These are phyloP conservation scores for Pseudoatta argentina DNA, from an alignment of 1,140 invertebrate genomes.

Conservation along the genomic window DNA sequence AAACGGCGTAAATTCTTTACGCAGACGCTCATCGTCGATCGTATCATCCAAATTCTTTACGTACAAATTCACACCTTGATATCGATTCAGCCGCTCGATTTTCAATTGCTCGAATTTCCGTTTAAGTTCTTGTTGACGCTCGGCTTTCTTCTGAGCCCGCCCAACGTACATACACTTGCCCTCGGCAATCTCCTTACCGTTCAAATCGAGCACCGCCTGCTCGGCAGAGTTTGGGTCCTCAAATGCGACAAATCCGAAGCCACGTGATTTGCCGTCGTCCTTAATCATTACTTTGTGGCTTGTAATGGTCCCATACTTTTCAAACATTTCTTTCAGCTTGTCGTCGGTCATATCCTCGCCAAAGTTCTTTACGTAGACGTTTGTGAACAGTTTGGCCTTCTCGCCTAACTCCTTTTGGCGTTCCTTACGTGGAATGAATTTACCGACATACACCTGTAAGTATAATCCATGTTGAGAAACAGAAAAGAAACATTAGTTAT, in stretches of 20 bases:
- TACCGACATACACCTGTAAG: conserved; percentile 97
- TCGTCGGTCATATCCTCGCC: conserved; percentile 98
- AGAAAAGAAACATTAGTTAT: not conserved
- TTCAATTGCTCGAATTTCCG: conserved; percentile 98
- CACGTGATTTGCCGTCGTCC: conserved; percentile 96
- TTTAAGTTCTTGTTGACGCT: conserved; percentile 98
- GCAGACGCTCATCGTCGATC: conserved; percentile 97
- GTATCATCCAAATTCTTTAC: conserved; percentile 99
- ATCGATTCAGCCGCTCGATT: conserved; percentile 97
- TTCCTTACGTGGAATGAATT: conserved; percentile 99
- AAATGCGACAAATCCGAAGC: conserved; percentile 99
- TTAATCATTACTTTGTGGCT: conserved; percentile 98
- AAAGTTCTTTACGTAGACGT: conserved; percentile 99
- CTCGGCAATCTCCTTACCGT: conserved; percentile 95
- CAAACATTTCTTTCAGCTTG: conserved; percentile 97
- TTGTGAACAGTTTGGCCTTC: conserved; percentile 98
- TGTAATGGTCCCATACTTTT: conserved; percentile 97
- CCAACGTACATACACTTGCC: conserved; percentile 96
- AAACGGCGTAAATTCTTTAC: conserved; percentile 97
- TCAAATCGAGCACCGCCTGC: conserved; percentile 95
- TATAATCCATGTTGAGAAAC: not conserved
- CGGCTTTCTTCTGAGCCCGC: conserved; percentile 99
- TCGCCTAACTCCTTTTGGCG: conserved; percentile 99
- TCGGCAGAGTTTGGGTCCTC: conserved; percentile 98
- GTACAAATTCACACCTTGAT: conserved; percentile 98